Base-by-base conservation (phyloP, 2,888 invertebrate species). In the Bibio marci region DNA sequence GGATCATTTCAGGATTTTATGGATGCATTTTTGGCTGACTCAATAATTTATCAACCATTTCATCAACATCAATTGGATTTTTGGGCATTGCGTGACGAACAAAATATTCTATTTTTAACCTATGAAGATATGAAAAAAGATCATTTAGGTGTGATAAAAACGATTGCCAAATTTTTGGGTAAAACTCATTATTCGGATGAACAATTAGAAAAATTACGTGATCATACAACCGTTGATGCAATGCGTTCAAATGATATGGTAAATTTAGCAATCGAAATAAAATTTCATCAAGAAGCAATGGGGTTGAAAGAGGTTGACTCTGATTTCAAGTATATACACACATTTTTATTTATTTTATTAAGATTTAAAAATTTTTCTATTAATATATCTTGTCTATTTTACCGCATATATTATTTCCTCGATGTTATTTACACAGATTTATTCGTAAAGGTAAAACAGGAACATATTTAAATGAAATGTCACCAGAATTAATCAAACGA, bases 1-100 rank as follows among this genome's bases (percentile, higher is more conserved):
- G 42, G 40, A 2, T 31, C 34, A 6, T 28, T 42, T 12, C 39
- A 43, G 13, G 31, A 40, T n/a, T 45, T 41, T 39, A 17, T 41
- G 2, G 37, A 41, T 14, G 14, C 35, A 17, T 43, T 45, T 37
- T 22, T 43, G n/a, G 37, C 17, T 25, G 41, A 31, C 13, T 15
- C 30, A 11, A 10, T 37, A 3, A 8, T 30, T 17, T 39, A 34
- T 15, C 12, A 25, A 4, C 43, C 43, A 17, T 56, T 53, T 36
- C 57, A 57, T 55, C 53, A 52, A 0, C 59, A 40, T 38, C 33
- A 40, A 5, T 12, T 36, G 6, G 33, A 36, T 4, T 41, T 33
- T 26, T 38, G 35, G 35, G 13, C 31, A 12, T 18, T 42, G 4
- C 32, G 38, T 2, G 15, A 41, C 10, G 33, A 41, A 5, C 18